phyloP scores from a whole-genome alignment of 2,797 vertebrate genomes.

The Gymnodraco acuticeps region DNA sequence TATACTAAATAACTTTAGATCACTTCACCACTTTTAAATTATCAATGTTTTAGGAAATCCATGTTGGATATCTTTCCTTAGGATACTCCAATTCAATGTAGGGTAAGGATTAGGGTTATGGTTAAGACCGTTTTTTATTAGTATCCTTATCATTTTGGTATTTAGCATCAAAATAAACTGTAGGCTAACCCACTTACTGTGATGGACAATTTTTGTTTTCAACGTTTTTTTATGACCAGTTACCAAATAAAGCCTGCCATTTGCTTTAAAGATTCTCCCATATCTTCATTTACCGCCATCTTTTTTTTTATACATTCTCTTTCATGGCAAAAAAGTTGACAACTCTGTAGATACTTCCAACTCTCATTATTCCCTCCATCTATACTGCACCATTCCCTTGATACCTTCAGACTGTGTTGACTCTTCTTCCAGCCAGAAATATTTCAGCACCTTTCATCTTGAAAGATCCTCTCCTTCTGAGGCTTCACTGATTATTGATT shows the following conservation, averaged over 20 bases:
- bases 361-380: background rate
- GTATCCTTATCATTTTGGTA: background rate
- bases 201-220: too few species aligned
- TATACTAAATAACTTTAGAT: too few species aligned
- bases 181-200: too few species aligned
- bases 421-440: background rate
- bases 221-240: too few species aligned
- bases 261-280: background rate
- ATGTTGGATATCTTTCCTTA: background rate
- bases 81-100: background rate
- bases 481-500: background rate
- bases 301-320: background rate
- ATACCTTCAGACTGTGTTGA: background rate
- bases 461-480: background rate
- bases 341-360: background rate
- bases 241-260: too few species aligned
- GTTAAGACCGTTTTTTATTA: background rate
- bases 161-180: background rate
- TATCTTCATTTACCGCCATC: background rate
- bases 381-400: background rate
- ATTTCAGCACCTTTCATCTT: constrained; percentile 1
- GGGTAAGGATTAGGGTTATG: background rate
- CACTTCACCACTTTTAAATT: too few species aligned
- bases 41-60: too few species aligned
- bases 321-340: background rate